A percentile compares a stretch with the other conserved stretches of the same genome.
These are phyloP conservation scores for Ooceraea biroi DNA, from an alignment of 1,140 invertebrate genomes.

Conservation along the genomic window DNA sequence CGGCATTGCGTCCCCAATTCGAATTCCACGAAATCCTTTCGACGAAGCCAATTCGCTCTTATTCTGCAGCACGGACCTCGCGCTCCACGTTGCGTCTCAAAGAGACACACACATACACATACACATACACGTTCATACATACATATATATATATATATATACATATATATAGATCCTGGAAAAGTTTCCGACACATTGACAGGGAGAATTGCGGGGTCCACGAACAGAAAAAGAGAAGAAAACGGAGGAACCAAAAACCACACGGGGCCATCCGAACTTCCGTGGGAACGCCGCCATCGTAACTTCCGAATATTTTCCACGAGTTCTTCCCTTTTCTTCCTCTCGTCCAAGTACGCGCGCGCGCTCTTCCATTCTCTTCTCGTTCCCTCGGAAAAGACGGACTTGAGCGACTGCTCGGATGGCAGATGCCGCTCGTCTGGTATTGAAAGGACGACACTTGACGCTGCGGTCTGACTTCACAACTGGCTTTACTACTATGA, in stretches of 20 bases:
- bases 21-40: slow-evolving; percentile 72
- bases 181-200: slow-evolving; percentile 64
- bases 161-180: slow-evolving; percentile 62
- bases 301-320: slow-evolving; percentile 70
- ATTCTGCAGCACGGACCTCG: slow-evolving; percentile 47
- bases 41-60: slow-evolving; percentile 66
- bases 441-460: slow-evolving; percentile 61
- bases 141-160: slow-evolving; percentile 39
- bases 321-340: slow-evolving; percentile 33
- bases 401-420: slow-evolving; percentile 45
- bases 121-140: no score
- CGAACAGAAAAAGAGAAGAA: slow-evolving; percentile 57
- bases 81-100: slow-evolving; percentile 34
- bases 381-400: slow-evolving; percentile 36
- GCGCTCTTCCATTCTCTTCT: slow-evolving; percentile 40
- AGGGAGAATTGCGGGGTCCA: slow-evolving; percentile 11
- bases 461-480: slow-evolving; percentile 70
- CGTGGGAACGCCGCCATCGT: slow-evolving; percentile 12
- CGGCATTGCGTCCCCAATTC: slow-evolving; percentile 70
- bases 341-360: not conserved
- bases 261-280: slow-evolving; percentile 39
- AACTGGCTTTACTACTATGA: slow-evolving; percentile 76
- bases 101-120: slow-evolving; percentile 51
- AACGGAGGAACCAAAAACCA: slow-evolving; percentile 61
- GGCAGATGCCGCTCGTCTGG: slow-evolving; percentile 40